Conservation (phyloP, 2,888 invertebrate genomes). For the Oscheius sp. region DNA sequence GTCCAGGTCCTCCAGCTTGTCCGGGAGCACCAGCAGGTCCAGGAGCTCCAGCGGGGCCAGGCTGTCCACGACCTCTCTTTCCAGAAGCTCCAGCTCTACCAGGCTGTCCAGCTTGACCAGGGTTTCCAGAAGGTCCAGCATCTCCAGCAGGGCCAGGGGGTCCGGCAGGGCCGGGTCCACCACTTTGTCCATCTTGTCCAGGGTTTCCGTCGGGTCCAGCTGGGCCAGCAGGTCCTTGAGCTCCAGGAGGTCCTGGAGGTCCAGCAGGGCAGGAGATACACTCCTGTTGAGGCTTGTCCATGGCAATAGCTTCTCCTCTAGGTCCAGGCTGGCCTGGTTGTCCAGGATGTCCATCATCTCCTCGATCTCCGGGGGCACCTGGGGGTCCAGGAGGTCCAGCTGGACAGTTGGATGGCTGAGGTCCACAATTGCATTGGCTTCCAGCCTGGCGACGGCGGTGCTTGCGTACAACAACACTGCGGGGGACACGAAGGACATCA, state of each 20-base stretch:
- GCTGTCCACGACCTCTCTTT: background rate
- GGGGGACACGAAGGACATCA: slow-evolving; percentile 9
- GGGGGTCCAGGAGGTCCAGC: slow-evolving; percentile 24
- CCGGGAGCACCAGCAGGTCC: slow-evolving; percentile 4
- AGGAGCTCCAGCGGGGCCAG: background rate
- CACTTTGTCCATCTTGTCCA: background rate
- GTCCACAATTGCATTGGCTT: slow-evolving; percentile 18
- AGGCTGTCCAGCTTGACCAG: slow-evolving; percentile 40
- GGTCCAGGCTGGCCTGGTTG: slow-evolving; percentile 10
- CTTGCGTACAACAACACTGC: background rate
- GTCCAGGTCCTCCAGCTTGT: slow-evolving; percentile 7
- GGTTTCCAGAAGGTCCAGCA: slow-evolving; percentile 42
- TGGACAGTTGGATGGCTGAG: slow-evolving; percentile 18
- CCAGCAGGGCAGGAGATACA: slow-evolving; percentile 7
- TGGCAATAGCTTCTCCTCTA: slow-evolving; percentile 12
- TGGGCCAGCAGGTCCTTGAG: slow-evolving; percentile 6
- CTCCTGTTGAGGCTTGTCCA: background rate
- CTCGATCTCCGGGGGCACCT: slow-evolving; percentile 27
- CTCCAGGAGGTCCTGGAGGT: background rate
- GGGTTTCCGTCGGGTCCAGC: background rate
- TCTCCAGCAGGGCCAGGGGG: slow-evolving; percentile 46
- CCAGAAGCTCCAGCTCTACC: slow-evolving; percentile 41
- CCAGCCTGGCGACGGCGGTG: slow-evolving; percentile 14
- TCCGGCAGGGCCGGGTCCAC: slow-evolving; percentile 37
- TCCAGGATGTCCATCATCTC: slow-evolving; percentile 33